Percentiles rank a stretch among this genome's conserved stretches.
phyloP scores from a whole-genome alignment of 2,888 invertebrate species.

The Thysanoteuthis rhombus region DNA sequence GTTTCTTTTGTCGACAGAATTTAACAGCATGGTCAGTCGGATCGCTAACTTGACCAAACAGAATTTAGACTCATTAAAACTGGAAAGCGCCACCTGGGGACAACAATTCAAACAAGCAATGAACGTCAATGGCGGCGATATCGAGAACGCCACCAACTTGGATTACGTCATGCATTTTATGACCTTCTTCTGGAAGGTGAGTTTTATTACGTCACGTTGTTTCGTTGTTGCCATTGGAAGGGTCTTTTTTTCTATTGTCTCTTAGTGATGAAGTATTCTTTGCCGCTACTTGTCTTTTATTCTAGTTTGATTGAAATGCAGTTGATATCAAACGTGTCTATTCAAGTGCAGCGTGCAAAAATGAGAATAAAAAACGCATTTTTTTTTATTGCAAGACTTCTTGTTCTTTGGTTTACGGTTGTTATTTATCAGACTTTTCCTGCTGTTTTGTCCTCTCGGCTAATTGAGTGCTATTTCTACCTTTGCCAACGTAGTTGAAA shows the following conservation, averaged over 20 bases:
- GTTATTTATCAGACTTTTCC: no score
- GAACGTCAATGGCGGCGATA: constrained; percentile 74
- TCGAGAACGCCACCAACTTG: constrained; percentile 70
- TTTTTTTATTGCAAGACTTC: no score
- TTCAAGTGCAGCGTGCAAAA: no score
- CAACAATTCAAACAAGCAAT: constrained; percentile 72
- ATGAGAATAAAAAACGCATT: no score
- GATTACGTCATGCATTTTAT: constrained; percentile 73
- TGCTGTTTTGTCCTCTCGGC: no score
- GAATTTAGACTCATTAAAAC: constrained; percentile 71
- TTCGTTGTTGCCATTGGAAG: neutral
- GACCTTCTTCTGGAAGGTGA: constrained; percentile 74
- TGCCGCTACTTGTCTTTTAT: no score
- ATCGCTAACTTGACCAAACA: constrained; percentile 71
- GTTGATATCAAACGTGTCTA: no score
- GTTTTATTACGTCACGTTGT: neutral
- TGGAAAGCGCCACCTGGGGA: constrained; percentile 71
- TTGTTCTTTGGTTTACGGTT: no score
- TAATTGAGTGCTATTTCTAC: no score
- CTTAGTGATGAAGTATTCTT: no score
- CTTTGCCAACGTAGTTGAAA: no score
- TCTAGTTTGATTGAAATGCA: no score
- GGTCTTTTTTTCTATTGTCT: neutral
- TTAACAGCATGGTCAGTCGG: constrained; percentile 71
- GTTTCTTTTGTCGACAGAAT: constrained; percentile 66